Percentiles rank a stretch among this genome's conserved stretches.
Conservation (phyloP, 2,113 vertebrate genomes). For the Brachypteracias leptosomus region DNA sequence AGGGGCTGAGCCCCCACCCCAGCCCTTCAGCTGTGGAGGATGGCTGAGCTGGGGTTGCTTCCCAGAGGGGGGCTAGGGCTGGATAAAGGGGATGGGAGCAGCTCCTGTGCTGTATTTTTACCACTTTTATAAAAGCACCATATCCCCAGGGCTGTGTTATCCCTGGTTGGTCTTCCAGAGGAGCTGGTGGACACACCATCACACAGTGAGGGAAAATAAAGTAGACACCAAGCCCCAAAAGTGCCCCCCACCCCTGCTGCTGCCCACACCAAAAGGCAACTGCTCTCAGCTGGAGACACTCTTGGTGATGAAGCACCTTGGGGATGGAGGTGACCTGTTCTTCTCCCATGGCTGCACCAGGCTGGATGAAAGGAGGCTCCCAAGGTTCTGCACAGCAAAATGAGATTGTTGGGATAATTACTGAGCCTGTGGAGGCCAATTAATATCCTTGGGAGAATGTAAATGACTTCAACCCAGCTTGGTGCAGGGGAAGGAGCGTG, state of each 20-base stretch:
- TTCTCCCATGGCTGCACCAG: not conserved
- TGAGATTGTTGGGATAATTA: not conserved
- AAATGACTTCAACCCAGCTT: not conserved
- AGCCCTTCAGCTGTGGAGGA: not conserved
- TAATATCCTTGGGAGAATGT: not conserved
- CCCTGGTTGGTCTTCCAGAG: not conserved
- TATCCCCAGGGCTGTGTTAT: accelerated
- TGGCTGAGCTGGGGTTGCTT: not conserved
- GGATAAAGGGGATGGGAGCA: not conserved
- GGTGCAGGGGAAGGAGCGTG: not conserved
- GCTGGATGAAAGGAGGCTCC: not conserved
- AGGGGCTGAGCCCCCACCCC: not conserved
- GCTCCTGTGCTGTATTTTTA: accelerated
- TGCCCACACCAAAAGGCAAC: not conserved
- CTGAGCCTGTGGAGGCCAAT: not conserved
- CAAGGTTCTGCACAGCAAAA: not conserved
- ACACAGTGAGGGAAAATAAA: not conserved
- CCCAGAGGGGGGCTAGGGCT: not conserved
- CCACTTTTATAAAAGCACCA: not conserved
- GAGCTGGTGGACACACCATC: not conserved
- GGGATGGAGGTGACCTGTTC: not conserved
- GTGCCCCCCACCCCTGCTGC: not conserved
- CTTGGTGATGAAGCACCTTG: accelerated
- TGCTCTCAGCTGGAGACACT: not conserved
- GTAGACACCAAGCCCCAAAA: not conserved